Evolutionary conservation across 2,797 vertebrate genomes (phyloP), one percentile per base, ranked within the genome.

Genomic region (Chaenodraco wilsoni): DNA sequence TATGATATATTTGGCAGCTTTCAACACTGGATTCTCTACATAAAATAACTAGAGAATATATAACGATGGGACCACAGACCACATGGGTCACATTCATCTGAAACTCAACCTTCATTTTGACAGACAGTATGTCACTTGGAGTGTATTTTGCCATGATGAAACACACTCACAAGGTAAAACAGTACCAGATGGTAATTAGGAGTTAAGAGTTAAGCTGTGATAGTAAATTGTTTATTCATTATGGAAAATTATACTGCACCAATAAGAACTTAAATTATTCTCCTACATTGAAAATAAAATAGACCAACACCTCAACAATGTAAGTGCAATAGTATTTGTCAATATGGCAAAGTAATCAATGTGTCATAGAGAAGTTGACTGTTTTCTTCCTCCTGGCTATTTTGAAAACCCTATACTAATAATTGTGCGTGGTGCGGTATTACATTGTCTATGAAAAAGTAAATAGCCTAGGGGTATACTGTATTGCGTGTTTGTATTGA

Each of bases 381-480:
- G 27, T 51, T 46, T 45, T 45, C 15, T 31, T 66, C 19, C 58
- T 51, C 19, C 40, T 40, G 56, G 57, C 58, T 41, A 9, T 57
- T 62, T 67, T 51, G 5, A 67, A 66, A 65, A 69, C 14, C 48
- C 9, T 11, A n/a, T 46, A 1, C 15, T 14, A 58, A 27, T 51
- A 16, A 71, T 0, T 1, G 4, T 19, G 5, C 16, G 27, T n/a
- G 40, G 9, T 58, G 27, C 21, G 48, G 23, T 55, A 52, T 63
- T 33, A 37, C 66, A 49, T 56, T 8, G 46, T 75, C 62, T 15
- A 50, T 41, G 31, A 65, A 56, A 41, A 13, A 57, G 5, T 48
- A 64, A 41, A 41, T 13, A 19, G 23, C 33, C 14, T 10, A 40
- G 3, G 21, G 21, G 50, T 37, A 37, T 9, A 37, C 33, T 37